These are phyloP conservation scores for Platichthys flesus DNA, from an alignment of 2,113 vertebrate species.

Conservation along the genomic window DNA sequence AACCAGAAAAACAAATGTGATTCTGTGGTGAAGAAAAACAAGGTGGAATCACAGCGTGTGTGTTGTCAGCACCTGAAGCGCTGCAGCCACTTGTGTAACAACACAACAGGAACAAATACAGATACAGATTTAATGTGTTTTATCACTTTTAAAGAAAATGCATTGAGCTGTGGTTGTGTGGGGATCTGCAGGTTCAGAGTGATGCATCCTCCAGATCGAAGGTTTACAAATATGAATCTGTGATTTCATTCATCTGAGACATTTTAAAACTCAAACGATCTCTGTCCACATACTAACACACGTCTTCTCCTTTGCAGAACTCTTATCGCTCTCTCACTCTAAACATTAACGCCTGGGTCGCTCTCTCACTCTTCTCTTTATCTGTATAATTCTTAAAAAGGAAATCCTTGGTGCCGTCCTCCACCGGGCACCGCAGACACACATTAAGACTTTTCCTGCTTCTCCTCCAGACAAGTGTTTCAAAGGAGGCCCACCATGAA, in stretches of 20 bases:
- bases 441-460: constrained; percentile 41
- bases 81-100: not conserved
- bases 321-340: too few relatives aligned
- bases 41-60: not conserved
- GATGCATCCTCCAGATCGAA: too few relatives aligned
- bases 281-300: too few relatives aligned
- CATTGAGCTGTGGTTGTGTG: not conserved
- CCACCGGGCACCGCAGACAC: constrained; percentile 2
- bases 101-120: not conserved
- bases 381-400: constrained; percentile 11
- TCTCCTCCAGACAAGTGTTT: constrained; percentile 32
- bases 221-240: too few relatives aligned
- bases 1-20: constrained; percentile 24
- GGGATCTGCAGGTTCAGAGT: too few relatives aligned
- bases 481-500: constrained; percentile 58
- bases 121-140: not conserved
- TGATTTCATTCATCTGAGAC: too few relatives aligned
- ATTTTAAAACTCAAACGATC: too few relatives aligned
- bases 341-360: too few relatives aligned
- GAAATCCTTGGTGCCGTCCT: constrained; percentile 51
- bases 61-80: not conserved
- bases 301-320: too few relatives aligned
- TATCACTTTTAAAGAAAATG: not conserved
- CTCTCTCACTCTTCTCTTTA: not conserved
- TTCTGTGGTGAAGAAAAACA: not conserved